Evolutionary conservation across 2,113 vertebrate genomes (phyloP), one percentile per base, ranked within the genome.

Genomic region (Malurus alboscapulatus): DNA sequence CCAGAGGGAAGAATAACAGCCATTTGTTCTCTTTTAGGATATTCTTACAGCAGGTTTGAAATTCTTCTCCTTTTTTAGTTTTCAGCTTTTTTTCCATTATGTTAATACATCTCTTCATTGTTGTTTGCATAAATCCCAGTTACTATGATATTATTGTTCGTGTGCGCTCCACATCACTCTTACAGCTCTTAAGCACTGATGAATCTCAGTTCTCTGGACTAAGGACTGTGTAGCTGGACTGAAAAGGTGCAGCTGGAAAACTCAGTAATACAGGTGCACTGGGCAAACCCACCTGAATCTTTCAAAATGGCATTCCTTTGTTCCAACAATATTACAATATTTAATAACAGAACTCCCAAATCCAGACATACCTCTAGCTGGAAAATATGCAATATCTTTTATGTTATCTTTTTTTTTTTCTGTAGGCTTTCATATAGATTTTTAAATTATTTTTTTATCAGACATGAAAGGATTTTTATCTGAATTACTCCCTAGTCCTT

Each of bases 101-200:
- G 5, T 72, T 63, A 45, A 53, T 69, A 17, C 13, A 44, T 0
- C 22, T 88, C 40, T 51, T 71, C 16, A 38, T 45, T 69, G 29
- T 24, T 62, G 1, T n/a, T 16, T 54, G 36, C 48, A 51, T 80
- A 76, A n/a, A 58, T 84, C 36, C 24, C 61, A 50, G 1, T 58
- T 48, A 47, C 48, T 44, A n/a, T 1, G 12, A 34, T 29, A 13
- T 36, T 78, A 15, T 1, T 76, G 40, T 10, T 40, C 0, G 0
- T 67, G 24, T 74, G 26, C 14, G 6, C 32, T 44, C 21, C 5
- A 0, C n/a, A 32, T 88, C 26, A 22, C 34, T 51, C 20, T 34
- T 24, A 9, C 0, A 1, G 40, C 62, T 67, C 59, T 74, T 66
- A 67, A 84, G 9, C 21, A 69, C 2, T 0, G 1, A 14, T 71